A percentile compares a stretch with the other conserved stretches of the same genome.
These are phyloP conservation scores for Aphaenogaster ashmeadi DNA, from an alignment of 1,140 invertebrate genomes.

Conservation along the genomic window DNA sequence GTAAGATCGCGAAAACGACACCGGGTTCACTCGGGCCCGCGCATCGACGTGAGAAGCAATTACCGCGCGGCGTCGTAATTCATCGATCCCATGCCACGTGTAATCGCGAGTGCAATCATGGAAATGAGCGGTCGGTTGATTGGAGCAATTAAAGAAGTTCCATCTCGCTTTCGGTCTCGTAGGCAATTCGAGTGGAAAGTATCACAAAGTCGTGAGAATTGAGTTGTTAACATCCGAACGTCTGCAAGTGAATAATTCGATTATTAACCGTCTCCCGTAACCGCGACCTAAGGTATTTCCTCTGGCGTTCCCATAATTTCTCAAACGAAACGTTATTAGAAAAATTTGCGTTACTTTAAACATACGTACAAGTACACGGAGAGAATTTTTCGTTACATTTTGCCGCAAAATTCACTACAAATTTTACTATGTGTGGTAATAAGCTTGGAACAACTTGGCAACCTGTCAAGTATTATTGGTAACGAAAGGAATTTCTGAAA, in stretches of 20 bases:
- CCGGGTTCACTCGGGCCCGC: background rate
- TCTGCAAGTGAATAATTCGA: constrained; percentile 1
- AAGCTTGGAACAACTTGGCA: no score
- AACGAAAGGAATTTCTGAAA: no score
- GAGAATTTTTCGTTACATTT: no score
- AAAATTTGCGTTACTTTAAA: constrained; percentile 6
- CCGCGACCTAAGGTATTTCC: background rate
- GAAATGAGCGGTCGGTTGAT: constrained; percentile 33
- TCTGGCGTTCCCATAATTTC: background rate
- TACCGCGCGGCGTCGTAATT: constrained; percentile 44
- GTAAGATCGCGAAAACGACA: constrained; percentile 49
- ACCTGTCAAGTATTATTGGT: no score
- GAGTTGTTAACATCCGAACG: background rate
- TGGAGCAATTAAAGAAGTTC: constrained; percentile 51
- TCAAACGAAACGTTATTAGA: background rate
- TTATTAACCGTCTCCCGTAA: background rate
- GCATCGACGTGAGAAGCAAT: constrained; percentile 53
- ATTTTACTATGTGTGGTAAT: no score
- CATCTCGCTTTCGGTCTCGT: constrained; percentile 27
- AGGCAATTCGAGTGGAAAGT: background rate
- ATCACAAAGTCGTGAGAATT: constrained; percentile 13
- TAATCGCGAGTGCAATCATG: constrained; percentile 37
- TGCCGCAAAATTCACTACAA: no score
- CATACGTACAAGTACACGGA: no score
- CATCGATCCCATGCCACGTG: constrained; percentile 41